These are phyloP conservation scores for Eutolmus rufibarbis DNA, from an alignment of 2,888 invertebrate genomes.

Conservation along the genomic window DNA sequence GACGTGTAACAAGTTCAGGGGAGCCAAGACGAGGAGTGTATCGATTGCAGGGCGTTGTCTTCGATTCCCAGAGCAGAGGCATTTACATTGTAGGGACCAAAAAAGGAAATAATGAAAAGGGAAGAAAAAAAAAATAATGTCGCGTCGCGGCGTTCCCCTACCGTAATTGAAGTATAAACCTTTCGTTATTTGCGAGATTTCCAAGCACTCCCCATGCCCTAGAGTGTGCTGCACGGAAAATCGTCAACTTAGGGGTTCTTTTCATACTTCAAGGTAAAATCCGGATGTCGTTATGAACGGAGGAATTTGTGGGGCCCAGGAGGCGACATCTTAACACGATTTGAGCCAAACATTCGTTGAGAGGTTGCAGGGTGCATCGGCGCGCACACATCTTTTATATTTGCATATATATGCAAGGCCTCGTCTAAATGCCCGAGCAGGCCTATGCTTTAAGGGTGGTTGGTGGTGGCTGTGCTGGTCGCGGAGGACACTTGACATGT, in stretches of 20 bases:
- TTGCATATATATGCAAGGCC: neutral
- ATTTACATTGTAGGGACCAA: neutral
- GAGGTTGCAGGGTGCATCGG: neutral
- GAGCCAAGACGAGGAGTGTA: neutral
- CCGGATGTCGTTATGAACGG: neutral
- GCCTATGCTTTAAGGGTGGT: neutral
- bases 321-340: neutral
- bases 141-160: neutral
- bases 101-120: neutral
- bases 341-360: neutral
- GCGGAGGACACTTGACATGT: neutral
- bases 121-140: neutral
- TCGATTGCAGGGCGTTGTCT: conserved; percentile 21
- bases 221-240: neutral
- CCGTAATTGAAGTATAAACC: neutral
- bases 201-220: neutral
- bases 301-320: neutral
- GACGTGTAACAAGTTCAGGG: neutral
- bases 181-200: neutral
- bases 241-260: neutral
- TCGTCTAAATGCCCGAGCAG: neutral
- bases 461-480: neutral
- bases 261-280: neutral
- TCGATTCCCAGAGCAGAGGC: neutral
- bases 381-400: neutral